A percentile compares a stretch with the other conserved stretches of the same genome.
phyloP scores from a whole-genome alignment of 2,888 invertebrate genomes.

The Uloborus plumipes region DNA sequence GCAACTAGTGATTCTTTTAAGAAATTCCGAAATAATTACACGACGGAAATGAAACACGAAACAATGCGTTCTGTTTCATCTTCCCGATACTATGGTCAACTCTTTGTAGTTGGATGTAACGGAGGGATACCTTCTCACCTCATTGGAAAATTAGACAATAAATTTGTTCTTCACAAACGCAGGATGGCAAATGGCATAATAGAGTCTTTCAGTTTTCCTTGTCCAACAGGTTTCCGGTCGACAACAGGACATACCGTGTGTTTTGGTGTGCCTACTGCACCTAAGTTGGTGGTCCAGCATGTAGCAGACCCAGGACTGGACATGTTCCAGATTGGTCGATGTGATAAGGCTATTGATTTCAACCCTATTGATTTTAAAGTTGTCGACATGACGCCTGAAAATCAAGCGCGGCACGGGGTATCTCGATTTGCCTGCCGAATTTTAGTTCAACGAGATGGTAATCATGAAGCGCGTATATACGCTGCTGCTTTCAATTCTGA shows the following conservation, averaged over 20 bases:
- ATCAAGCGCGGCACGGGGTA: constrained; percentile 73
- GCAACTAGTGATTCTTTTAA: no score
- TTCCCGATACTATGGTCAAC: constrained; percentile 17
- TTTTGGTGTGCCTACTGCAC: constrained; percentile 70
- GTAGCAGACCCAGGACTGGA: constrained; percentile 94
- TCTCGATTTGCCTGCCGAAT: constrained; percentile 99
- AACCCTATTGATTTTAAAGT: constrained; percentile 39
- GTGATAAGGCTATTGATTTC: not conserved
- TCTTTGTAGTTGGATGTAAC: constrained; percentile 81
- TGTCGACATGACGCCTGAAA: not conserved
- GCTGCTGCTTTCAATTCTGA: constrained; percentile 99
- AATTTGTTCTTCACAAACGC: constrained; percentile 90
- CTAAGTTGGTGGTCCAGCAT: constrained; percentile 97
- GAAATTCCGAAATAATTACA: no score
- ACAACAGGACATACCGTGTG: constrained; percentile 11
- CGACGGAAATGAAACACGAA: no score
- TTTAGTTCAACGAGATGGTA: constrained; percentile 88
- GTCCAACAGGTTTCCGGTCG: not conserved
- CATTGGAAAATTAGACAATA: constrained; percentile 91
- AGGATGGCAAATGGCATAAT: constrained; percentile 91
- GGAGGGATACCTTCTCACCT: constrained; percentile 92
- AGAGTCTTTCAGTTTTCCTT: constrained; percentile 76
- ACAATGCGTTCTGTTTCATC: no score
- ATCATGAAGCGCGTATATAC: constrained; percentile 91
- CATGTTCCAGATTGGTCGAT: constrained; percentile 91